A percentile compares a stretch with the other conserved stretches of the same genome.
Evolutionary conservation across 2,113 vertebrate species (phyloP).

Genomic region (Mugil cephalus): DNA sequence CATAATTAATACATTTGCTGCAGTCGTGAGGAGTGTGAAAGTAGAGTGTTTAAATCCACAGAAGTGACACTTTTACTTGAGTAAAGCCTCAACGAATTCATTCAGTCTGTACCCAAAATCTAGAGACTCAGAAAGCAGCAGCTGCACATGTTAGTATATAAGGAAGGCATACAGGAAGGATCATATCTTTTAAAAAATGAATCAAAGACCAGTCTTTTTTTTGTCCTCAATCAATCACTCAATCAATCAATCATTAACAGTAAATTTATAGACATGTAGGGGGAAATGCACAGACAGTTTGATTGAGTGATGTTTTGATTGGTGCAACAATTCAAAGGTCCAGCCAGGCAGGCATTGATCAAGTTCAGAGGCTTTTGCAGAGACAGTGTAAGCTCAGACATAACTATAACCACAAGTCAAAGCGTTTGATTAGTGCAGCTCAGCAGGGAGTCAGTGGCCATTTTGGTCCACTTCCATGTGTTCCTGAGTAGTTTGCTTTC

Average conservation of each 20-base stretch:
- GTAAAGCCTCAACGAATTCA: background rate
- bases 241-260: too few species aligned
- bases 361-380: background rate
- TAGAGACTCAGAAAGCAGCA: background rate
- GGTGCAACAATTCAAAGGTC: too few species aligned
- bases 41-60: background rate
- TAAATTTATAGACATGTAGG: too few species aligned
- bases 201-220: background rate
- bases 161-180: too few species aligned
- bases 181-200: background rate
- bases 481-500: conserved; percentile 19
- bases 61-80: background rate
- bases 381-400: background rate
- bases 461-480: conserved; percentile 18
- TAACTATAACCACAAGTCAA: background rate
- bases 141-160: too few species aligned
- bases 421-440: conserved; percentile 11
- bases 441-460: conserved; percentile 1
- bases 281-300: too few species aligned
- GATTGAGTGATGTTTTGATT: too few species aligned
- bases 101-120: background rate
- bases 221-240: background rate
- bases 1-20: background rate
- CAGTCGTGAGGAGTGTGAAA: background rate
- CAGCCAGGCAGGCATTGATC: background rate